A percentile compares a stretch with the other conserved stretches of the same genome.
phyloP scores from a whole-genome alignment of 2,113 vertebrate genomes.

The Drymodes brunneopygia region DNA sequence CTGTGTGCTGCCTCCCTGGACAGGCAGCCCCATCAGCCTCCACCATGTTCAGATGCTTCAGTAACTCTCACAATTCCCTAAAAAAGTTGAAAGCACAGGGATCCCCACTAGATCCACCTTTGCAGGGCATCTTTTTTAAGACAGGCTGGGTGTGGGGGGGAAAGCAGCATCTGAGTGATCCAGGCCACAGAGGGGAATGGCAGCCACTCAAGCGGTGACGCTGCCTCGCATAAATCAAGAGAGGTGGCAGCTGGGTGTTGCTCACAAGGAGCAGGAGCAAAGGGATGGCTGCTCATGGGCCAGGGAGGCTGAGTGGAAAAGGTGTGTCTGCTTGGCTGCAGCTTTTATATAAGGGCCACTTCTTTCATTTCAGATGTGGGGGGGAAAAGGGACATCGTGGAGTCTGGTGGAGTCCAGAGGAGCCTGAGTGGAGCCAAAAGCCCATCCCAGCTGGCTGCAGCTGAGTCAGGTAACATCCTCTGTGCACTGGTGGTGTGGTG shows the following conservation, averaged over 20 bases:
- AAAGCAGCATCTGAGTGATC: not conserved
- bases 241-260: not conserved
- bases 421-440: not conserved
- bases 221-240: not conserved
- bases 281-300: not conserved
- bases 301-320: not conserved
- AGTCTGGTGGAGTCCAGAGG: not conserved
- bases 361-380: not conserved
- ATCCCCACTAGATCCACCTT: not conserved
- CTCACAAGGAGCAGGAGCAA: not conserved
- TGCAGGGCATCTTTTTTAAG: not conserved
- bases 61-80: not conserved
- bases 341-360: not conserved
- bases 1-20: not conserved
- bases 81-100: rapidly evolving
- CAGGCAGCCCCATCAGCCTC: not conserved
- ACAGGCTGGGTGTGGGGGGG: rapidly evolving
- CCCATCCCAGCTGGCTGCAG: not conserved
- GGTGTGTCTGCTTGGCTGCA: not conserved
- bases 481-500: not conserved
- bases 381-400: rapidly evolving
- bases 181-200: not conserved
- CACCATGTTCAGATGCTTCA: not conserved
- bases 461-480: not conserved
- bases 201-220: not conserved